Base-by-base conservation (phyloP, 1,140 invertebrate genomes). In the Bombus ignitus region DNA sequence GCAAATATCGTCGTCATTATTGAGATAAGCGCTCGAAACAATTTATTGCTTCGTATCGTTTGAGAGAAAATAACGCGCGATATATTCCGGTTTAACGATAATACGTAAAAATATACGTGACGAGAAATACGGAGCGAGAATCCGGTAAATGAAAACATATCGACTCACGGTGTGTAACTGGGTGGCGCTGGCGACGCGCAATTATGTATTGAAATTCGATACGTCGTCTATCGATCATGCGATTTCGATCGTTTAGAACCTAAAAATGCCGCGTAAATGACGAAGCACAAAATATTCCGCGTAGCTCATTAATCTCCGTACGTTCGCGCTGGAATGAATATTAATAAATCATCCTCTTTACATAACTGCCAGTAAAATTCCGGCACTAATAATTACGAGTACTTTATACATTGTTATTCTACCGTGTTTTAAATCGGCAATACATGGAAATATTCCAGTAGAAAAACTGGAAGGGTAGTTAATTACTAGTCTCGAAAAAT, bases 301-400 rank as follows among this genome's bases (percentile, higher is more conserved):
- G 39, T 66, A 62, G 25, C 53, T 73, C 53, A 28, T 32, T 81
- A 81, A 73, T 81, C n/a, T 57, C 2, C 12, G 37, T 6, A 28
- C 42, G 42, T 65, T 44, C 22, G 22, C 6, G 42, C 22, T 4
- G 47, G 32, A 74, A 62, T 74, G 70, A 62, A 73, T 81, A 73
- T 74, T 81, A 73, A 74, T 81, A 62, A 81, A 74, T 73, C 39
- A 59, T 42, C 53, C 25, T 15, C 37, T 81, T 37, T 62, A 65
- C 42, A 25, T 13, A 44, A 66, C 59, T 65, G 13, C n/a, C 37
- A 32, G 25, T 15, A 42, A 74, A 81, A 74, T 35, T 70, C 22
- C 37, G 28, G 3, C 25, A 22, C 39, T 82, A 65, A 74, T 82
- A 82, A 65, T 82, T 35, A 39, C 25, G 39, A 65, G 25, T 28